Evolutionary conservation across 2,113 vertebrate genomes (phyloP).

Genomic region (Motacilla alba): DNA sequence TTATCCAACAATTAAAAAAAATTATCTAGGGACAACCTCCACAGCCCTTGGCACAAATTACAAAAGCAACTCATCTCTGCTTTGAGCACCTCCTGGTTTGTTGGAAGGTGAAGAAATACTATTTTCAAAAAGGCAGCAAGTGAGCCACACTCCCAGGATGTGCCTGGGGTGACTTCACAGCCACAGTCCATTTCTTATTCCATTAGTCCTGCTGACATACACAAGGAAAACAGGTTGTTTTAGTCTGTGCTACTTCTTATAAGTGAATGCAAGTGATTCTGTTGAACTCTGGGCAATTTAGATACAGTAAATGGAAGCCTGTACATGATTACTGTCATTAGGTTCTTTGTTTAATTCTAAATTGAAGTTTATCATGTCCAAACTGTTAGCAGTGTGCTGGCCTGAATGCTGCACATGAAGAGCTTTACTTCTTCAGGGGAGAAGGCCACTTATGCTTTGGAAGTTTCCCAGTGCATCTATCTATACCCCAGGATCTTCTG

Average conservation of each 20-base stretch:
- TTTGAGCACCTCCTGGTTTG: not conserved
- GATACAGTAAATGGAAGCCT: conserved; percentile 28
- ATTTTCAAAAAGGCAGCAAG: not conserved
- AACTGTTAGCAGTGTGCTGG: conserved; percentile 33
- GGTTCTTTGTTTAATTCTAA: conserved; percentile 37
- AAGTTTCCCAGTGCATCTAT: not conserved
- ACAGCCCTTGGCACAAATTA: not conserved
- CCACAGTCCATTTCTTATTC: not conserved
- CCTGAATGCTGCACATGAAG: not conserved
- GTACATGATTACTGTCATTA: conserved; percentile 53
- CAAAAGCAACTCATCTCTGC: not conserved
- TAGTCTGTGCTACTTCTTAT: not conserved
- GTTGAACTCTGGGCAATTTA: conserved; percentile 57
- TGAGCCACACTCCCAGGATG: not conserved
- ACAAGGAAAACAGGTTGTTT: not conserved
- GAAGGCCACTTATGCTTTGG: not conserved
- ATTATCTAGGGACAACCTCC: not conserved
- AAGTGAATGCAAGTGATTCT: not conserved
- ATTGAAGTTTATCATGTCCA: conserved; percentile 36
- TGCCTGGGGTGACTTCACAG: not conserved
- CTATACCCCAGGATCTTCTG: not conserved
- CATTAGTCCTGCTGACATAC: conserved; percentile 41
- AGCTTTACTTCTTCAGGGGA: not conserved
- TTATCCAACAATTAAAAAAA: not conserved
- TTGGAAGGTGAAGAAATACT: not conserved